A percentile compares a stretch with the other conserved stretches of the same genome.
Evolutionary conservation across 2,113 vertebrate species (phyloP).

Genomic region (Sinocyclocheilus anshuiensis): DNA sequence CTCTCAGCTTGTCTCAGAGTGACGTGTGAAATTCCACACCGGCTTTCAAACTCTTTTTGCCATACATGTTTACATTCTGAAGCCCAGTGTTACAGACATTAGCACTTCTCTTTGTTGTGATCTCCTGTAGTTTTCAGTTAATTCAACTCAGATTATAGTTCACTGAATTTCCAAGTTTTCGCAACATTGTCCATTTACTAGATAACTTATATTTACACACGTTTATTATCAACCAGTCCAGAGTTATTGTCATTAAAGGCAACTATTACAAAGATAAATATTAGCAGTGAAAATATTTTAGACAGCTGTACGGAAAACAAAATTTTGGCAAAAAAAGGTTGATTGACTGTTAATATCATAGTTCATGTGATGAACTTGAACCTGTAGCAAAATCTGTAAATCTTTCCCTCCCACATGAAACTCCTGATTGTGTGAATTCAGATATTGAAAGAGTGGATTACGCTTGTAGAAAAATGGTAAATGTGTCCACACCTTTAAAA

Average conservation of each 20-base stretch:
- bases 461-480: too few species aligned
- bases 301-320: background rate
- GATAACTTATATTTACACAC: background rate
- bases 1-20: conserved; percentile 10
- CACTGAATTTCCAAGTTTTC: background rate
- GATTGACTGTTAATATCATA: too few species aligned
- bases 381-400: too few species aligned
- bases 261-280: too few species aligned
- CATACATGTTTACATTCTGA: background rate
- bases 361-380: background rate
- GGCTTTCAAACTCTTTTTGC: conserved; percentile 3
- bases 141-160: background rate
- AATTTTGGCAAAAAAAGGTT: too few species aligned
- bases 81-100: background rate
- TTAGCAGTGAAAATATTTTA: background rate
- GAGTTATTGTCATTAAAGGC: too few species aligned
- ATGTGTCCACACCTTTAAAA: background rate
- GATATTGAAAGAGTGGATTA: too few species aligned
- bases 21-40: conserved; percentile 33
- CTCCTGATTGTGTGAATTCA: too few species aligned
- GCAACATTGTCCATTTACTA: background rate
- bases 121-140: conserved; percentile 1
- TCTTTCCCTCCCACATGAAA: background rate
- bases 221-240: too few species aligned
- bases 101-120: conserved; percentile 3